These are phyloP conservation scores for Podarcis lilfordi DNA, from an alignment of 2,797 vertebrate genomes.

Conservation along the genomic window DNA sequence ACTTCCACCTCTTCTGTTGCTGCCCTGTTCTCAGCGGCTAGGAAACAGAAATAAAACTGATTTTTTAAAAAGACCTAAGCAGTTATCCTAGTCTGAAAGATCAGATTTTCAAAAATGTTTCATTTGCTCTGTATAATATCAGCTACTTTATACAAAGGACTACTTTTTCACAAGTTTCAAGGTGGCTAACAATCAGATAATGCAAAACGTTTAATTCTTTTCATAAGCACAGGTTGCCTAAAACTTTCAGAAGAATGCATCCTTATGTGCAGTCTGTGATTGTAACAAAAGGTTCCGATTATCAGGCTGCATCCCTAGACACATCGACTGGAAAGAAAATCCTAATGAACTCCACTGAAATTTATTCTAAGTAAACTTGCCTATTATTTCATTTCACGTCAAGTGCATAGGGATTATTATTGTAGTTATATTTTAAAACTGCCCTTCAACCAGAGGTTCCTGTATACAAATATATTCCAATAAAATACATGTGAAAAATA, in stretches of 20 bases:
- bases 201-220: neutral
- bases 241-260: neutral
- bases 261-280: neutral
- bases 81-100: no score
- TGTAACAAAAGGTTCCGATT: neutral
- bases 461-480: no score
- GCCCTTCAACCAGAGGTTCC: no score
- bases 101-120: no score
- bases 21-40: neutral
- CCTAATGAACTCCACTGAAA: neutral
- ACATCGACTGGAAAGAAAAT: neutral
- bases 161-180: neutral
- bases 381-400: neutral
- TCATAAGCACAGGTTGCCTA: neutral
- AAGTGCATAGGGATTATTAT: neutral
- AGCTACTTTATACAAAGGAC: no score
- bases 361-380: neutral
- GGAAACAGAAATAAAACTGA: no score
- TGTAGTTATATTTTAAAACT: no score
- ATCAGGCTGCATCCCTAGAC: neutral
- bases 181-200: neutral
- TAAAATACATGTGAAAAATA: no score
- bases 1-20: neutral
- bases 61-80: no score
- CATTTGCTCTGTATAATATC: no score